Evolutionary conservation across 2,888 invertebrate species (phyloP).

Genomic region (Phengaris alcon): DNA sequence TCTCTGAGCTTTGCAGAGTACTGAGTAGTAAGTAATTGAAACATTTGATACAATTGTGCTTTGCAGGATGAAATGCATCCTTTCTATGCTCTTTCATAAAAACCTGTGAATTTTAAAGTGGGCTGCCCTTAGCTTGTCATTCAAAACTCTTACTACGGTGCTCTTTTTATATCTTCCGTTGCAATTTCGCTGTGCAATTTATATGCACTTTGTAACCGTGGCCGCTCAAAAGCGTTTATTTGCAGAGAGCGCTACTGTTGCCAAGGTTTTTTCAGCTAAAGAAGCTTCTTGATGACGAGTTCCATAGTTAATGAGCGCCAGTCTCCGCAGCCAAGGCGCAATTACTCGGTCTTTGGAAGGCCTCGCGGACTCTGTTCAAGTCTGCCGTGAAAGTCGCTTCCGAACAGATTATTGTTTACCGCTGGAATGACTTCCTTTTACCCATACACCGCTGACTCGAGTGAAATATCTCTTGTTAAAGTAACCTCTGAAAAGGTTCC

Average conservation of each 20-base stretch:
- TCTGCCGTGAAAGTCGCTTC: conserved; percentile 67
- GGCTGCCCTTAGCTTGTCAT: conserved; percentile 60
- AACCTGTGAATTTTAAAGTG: conserved; percentile 55
- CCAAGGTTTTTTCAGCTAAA: conserved; percentile 70
- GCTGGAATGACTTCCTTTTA: conserved; percentile 70
- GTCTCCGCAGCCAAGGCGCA: conserved; percentile 70
- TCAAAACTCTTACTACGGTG: conserved; percentile 58
- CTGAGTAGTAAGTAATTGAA: conserved; percentile 33
- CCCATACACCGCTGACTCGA: conserved; percentile 42
- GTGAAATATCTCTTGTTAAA: conserved; percentile 40
- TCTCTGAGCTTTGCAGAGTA: too few species aligned
- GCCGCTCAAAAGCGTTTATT: conserved; percentile 71
- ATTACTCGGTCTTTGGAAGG: conserved; percentile 69
- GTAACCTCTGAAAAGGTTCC: conserved; percentile 47
- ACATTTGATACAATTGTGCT: conserved; percentile 40
- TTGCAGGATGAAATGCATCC: conserved; percentile 39
- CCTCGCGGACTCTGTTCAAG: conserved; percentile 61
- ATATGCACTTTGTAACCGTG: conserved; percentile 76
- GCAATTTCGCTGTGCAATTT: conserved; percentile 74
- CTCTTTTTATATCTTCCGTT: conserved; percentile 68
- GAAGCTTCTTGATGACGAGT: conserved; percentile 75
- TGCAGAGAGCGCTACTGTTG: conserved; percentile 68
- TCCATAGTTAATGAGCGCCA: conserved; percentile 78
- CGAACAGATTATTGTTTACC: conserved; percentile 73
- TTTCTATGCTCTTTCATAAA: conserved; percentile 49